Evolutionary conservation across 2,797 vertebrate genomes (phyloP).

Genomic region (Enteromius paludinosus): DNA sequence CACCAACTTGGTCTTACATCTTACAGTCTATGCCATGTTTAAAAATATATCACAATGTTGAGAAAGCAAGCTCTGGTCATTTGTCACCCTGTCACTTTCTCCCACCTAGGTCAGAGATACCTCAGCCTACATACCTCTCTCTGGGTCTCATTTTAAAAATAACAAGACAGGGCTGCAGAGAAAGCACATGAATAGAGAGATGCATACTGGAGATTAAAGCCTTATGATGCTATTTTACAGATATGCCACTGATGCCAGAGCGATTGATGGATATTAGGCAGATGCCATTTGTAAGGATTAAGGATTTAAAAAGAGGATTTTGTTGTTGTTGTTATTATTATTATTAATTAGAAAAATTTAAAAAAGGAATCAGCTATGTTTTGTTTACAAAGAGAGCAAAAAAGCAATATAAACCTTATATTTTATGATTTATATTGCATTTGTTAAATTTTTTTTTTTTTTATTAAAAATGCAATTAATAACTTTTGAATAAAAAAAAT

Average conservation of each 20-base stretch:
- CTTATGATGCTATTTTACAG: background rate
- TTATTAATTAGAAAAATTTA: too few relatives aligned
- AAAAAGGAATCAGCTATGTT: background rate
- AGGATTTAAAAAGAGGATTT: background rate
- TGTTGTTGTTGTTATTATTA: background rate
- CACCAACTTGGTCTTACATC: slow-evolving; percentile 86
- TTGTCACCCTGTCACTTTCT: slow-evolving; percentile 79
- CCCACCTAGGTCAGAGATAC: slow-evolving; percentile 64
- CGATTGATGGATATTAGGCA: background rate
- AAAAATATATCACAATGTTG: slow-evolving; percentile 84
- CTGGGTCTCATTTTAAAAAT: slow-evolving; percentile 58
- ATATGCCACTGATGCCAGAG: background rate
- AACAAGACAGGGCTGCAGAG: slow-evolving; percentile 30
- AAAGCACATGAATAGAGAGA: background rate
- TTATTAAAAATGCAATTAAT: background rate
- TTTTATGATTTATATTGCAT: background rate
- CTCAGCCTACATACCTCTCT: slow-evolving; percentile 68
- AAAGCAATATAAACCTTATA: background rate
- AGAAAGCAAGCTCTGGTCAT: slow-evolving; percentile 76
- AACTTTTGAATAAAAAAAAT: background rate
- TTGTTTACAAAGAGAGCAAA: background rate
- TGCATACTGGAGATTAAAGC: background rate
- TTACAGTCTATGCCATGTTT: slow-evolving; percentile 81
- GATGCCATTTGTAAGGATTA: background rate
- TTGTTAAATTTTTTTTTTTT: background rate